These are phyloP conservation scores for Bombylius major DNA, from an alignment of 2,888 invertebrate genomes.

Conservation along the genomic window DNA sequence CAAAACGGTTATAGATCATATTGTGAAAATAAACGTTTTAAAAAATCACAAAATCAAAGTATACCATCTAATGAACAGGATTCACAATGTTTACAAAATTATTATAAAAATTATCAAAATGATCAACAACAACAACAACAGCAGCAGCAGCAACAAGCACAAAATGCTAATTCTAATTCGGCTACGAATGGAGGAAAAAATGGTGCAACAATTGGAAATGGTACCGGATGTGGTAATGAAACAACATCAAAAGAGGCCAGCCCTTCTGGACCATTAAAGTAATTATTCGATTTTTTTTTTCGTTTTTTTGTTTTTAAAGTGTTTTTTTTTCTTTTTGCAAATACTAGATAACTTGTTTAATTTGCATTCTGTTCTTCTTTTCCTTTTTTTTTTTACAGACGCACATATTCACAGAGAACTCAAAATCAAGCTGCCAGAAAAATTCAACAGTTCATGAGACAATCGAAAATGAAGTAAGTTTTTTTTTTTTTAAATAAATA, in stretches of 20 bases:
- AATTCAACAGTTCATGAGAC: constrained; percentile 93
- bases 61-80: constrained; percentile 32
- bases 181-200: no score
- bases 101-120: constrained; percentile 30
- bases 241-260: constrained; percentile 35
- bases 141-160: constrained; percentile 27
- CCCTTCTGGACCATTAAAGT: constrained; percentile 37
- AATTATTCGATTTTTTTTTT: constrained; percentile 11
- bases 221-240: neutral
- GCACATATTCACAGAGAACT: constrained; percentile 74
- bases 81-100: constrained; percentile 42
- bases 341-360: no score
- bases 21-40: constrained; percentile 72
- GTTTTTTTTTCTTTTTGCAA: constrained; percentile 1
- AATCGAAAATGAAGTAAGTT: constrained; percentile 90
- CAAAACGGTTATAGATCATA: constrained; percentile 85
- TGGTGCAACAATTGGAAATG: no score
- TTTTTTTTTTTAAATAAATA: no score
- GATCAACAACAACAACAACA: constrained; percentile 28
- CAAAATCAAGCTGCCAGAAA: constrained; percentile 91
- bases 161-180: constrained; percentile 6
- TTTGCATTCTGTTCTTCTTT: no score
- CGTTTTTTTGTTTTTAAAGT: constrained; percentile 16
- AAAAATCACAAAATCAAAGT: constrained; percentile 45
- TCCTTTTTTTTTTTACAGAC: constrained; percentile 39